Base-by-base conservation (phyloP, 2,113 vertebrate species). In the Campylorhamphus procurvoides region DNA sequence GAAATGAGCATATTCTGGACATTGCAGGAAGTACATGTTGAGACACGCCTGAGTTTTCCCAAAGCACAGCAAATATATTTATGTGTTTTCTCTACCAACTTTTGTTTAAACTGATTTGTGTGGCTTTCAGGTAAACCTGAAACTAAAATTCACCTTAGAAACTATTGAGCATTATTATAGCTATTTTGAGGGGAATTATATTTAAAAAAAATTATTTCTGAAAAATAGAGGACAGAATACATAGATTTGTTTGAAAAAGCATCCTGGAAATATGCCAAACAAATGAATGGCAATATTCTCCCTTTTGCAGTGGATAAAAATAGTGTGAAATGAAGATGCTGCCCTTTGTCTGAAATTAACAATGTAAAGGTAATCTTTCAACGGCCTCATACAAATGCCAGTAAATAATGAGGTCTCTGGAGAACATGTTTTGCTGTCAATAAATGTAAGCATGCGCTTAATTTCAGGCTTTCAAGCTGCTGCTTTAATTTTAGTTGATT, bases 351-450 rank as follows among this genome's bases (percentile, higher is more conserved):
- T 73, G 82, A 96, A 84, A 74, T 90, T 69, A 92, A 64, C 71
- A 93, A 63, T 25, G 62, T 90, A 93, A 93, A 95, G 68, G 39
- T 89, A 97, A 96, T 96, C 80, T 67, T 97, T 96, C 90, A 91
- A 67, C 37, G 40, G 86, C 84, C 87, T 97, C 56, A 84, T n/a
- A 94, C 47, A 92, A 90, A 95, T 84, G 82, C 92, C 47, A 85
- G 91, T 96, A 91, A 87, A 86, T 91, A 98, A 96, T 96, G 96
- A 97, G 87, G 82, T n/a, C 72, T 58, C 75, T 75, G 66, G 83
- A 95, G 94, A 96, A 77, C 77, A 88, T 31, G 37, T 92, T 94
- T 79, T 84, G 60, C 91, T 94, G 87, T 90, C 95, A 94, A 76
- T 91, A 95, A 77, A 89, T 35, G 1, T 59, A 90, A 95, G 59